A percentile compares a stretch with the other conserved stretches of the same genome.
These are phyloP conservation scores for Hylia prasina DNA, from an alignment of 2,113 vertebrate species.

Conservation along the genomic window DNA sequence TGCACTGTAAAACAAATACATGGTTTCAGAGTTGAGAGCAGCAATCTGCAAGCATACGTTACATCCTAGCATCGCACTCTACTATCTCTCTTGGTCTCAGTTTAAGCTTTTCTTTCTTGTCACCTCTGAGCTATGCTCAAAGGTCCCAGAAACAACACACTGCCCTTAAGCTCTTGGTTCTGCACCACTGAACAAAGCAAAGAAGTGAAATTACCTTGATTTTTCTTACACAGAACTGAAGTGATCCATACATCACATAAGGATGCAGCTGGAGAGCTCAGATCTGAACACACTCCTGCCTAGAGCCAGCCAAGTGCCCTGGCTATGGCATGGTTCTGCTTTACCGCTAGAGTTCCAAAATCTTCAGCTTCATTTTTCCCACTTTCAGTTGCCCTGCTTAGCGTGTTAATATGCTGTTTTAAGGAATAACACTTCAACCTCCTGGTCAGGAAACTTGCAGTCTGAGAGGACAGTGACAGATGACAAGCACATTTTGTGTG, in stretches of 20 bases:
- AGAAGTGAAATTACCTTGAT: not conserved
- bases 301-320: not conserved
- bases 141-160: not conserved
- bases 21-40: not conserved
- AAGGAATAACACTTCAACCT: not conserved
- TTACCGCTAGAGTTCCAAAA: not conserved
- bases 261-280: not conserved
- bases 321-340: not conserved
- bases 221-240: not conserved
- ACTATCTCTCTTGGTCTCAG: not conserved
- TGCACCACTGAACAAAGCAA: not conserved
- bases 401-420: rapidly evolving
- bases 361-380: not conserved
- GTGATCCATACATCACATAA: not conserved
- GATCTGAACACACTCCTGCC: not conserved
- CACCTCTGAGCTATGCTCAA: not conserved
- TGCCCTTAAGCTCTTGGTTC: not conserved
- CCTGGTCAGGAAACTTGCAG: rapidly evolving
- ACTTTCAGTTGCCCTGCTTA: not conserved
- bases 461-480: not conserved
- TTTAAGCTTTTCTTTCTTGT: not conserved
- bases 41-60: not conserved
- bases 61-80: not conserved
- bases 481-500: not conserved
- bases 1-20: not conserved